Evolutionary conservation across 1,140 invertebrate genomes (phyloP).

Genomic region (Argopecten irradians): DNA sequence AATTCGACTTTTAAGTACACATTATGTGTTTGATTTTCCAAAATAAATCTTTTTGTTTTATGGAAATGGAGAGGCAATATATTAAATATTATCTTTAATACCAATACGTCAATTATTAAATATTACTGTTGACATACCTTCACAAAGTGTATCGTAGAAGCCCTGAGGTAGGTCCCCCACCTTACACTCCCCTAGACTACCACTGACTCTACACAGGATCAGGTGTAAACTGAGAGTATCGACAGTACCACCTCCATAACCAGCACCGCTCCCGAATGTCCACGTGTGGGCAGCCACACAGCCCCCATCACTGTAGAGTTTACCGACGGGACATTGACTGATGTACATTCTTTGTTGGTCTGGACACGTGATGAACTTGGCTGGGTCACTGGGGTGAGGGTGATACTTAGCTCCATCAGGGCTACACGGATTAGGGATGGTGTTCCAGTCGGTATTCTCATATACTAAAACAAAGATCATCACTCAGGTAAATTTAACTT

Average conservation of each 20-base stretch:
- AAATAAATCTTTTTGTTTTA: too few relatives aligned
- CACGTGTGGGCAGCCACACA: neutral
- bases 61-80: too few relatives aligned
- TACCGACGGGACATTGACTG: slow-evolving; percentile 43
- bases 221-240: neutral
- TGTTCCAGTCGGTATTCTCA: neutral
- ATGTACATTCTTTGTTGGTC: slow-evolving; percentile 45
- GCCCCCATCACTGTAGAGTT: neutral
- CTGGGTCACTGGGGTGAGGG: slow-evolving; percentile 50
- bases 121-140: neutral
- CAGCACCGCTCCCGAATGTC: neutral
- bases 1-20: too few relatives aligned
- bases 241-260: neutral
- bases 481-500: too few relatives aligned
- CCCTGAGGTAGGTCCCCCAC: neutral
- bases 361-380: slow-evolving; percentile 55
- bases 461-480: neutral
- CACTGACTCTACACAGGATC: neutral
- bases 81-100: too few relatives aligned
- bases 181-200: neutral
- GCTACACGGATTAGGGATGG: slow-evolving; percentile 45
- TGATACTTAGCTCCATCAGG: slow-evolving; percentile 22
- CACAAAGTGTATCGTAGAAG: neutral
- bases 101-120: too few relatives aligned
- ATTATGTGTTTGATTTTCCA: too few relatives aligned